Evolutionary conservation across 2,888 invertebrate species (phyloP), one percentile per base, ranked within the genome.

Genomic region (Morpho helenor): DNA sequence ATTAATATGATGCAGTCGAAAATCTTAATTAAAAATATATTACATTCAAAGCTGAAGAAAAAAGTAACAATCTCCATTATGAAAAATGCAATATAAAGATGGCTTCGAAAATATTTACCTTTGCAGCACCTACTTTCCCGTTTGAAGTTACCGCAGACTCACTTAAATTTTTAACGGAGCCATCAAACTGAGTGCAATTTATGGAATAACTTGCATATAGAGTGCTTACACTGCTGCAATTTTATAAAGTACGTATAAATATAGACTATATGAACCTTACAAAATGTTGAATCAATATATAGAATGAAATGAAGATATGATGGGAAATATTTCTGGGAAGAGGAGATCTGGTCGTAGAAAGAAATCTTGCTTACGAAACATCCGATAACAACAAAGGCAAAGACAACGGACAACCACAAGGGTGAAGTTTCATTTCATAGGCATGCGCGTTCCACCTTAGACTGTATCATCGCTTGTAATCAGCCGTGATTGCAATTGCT

Each of bases 141-240:
- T 56, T 60, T 59, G 61, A 55, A 63, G 61, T 59, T 59, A 61
- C 66, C 60, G 64, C 66, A 68, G 62, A 61, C 56, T 61, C 58
- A 60, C 62, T 61, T 68, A 63, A 57, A 65, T 58, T 58, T 62
- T 66, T 72, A 72, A 68, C 62, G 64, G 62, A 61, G 63, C 64
- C 68, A 72, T 75, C 67, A 73, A 72, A 68, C 65, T 63, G 68
- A 78, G 77, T 77, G 76, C 76, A 76, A 71, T 77, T 71, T 74
- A 75, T 73, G 70, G 71, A 76, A 74, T 72, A 63, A 63, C 63
- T 59, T 63, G 59, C 61, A 61, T 64, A 59, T 49, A 63, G 59
- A 61, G 57, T 57, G 58, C 56, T 54, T 53, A 58, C 45, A 50
- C 52, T 53, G 53, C 39, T 58, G 53, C 57, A 50, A 57, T 56